Evolutionary conservation across 1,140 invertebrate species (phyloP).

Genomic region (Ganaspis sp.): DNA sequence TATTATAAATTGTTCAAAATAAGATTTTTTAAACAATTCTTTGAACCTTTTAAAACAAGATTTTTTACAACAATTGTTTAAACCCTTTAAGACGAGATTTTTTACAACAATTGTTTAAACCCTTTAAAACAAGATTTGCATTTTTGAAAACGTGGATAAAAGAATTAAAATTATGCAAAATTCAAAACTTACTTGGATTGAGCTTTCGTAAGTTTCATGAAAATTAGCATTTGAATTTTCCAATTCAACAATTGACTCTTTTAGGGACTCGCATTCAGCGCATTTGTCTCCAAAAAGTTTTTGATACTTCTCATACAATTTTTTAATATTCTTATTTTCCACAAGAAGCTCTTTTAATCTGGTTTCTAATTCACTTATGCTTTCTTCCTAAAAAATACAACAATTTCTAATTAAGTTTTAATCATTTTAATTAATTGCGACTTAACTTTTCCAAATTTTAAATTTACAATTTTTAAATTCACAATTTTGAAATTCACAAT

Average conservation of each 20-base stretch:
- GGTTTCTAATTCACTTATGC: not conserved
- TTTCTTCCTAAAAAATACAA: not conserved
- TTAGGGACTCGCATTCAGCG: not conserved
- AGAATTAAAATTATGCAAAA: not conserved
- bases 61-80: too few species aligned
- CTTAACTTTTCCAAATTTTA: too few species aligned
- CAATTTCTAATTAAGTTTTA: too few species aligned
- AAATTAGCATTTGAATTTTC: not conserved
- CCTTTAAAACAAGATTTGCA: too few species aligned
- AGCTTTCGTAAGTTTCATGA: not conserved
- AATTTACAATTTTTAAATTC: too few species aligned
- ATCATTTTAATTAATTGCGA: too few species aligned
- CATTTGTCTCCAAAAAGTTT: not conserved
- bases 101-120: too few species aligned
- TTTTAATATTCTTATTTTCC: not conserved
- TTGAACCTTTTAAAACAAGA: too few species aligned
- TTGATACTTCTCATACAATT: not conserved
- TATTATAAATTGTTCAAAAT: too few species aligned
- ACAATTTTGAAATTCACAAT: too few species aligned
- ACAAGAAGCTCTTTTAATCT: not conserved
- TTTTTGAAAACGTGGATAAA: too few species aligned
- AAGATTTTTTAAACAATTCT: not conserved
- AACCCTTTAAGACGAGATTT: too few species aligned
- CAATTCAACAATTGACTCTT: not conserved
- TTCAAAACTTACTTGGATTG: not conserved